Percentiles rank a stretch among this genome's conserved stretches.
Conservation (phyloP, 2,113 vertebrate species). For the Microtus richardsoni region DNA sequence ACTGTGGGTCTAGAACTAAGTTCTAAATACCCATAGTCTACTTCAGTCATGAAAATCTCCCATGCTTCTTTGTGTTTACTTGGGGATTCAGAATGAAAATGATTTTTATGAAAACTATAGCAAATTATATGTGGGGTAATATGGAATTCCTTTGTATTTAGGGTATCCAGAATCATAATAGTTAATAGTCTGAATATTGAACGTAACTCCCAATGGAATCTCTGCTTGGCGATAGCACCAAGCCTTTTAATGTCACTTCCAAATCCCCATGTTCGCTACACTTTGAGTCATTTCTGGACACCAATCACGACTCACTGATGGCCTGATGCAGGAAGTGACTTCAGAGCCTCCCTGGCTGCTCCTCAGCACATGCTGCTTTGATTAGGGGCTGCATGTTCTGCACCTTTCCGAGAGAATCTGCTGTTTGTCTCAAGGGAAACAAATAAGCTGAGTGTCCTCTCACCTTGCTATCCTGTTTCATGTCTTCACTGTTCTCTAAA, state of each 20-base stretch:
- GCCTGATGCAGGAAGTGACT: fast-evolving
- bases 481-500: conserved; percentile 7
- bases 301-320: neutral
- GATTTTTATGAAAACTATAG: neutral
- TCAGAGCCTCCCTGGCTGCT: neutral
- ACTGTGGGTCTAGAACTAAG: too few species aligned
- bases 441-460: neutral
- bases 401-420: neutral
- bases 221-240: neutral
- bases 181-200: neutral
- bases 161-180: neutral
- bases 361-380: fast-evolving
- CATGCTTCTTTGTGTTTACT: neutral
- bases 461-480: neutral
- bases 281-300: neutral
- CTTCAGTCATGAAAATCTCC: neutral
- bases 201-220: too few species aligned
- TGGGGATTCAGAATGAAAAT: neutral
- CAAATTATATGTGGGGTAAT: neutral
- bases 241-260: neutral
- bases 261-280: neutral
- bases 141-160: neutral
- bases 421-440: neutral
- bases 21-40: neutral
- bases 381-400: neutral